Base-by-base conservation (phyloP, 2,888 invertebrate genomes). In the Phymatocera aterrima region DNA sequence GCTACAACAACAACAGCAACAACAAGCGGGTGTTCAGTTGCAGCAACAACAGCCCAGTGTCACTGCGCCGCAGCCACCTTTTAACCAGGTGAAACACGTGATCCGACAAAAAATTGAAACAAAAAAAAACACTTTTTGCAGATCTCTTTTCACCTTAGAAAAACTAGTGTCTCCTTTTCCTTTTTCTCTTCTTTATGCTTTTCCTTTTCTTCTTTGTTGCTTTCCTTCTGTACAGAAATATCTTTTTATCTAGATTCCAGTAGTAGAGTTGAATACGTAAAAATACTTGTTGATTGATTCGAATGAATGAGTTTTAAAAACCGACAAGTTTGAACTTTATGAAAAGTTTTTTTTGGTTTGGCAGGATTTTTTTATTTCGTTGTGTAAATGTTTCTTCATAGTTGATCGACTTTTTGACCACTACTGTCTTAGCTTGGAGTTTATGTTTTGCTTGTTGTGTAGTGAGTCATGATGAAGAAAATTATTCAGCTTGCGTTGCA, bases 41-140 rank as follows among this genome's bases (percentile, higher is more conserved):
- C 89, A 89, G 79, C 88, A 88, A 81, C 89, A 88, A 81, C 90
- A 90, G 81, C 87, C 88, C 83, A 89, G 86, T 83, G 86, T 85
- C 82, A 89, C 87, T 85, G 87, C 89, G 79, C 88, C 88, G 81
- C 90, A 90, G 85, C 89, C 90, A 82, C 88, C 89, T 81, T 90
- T 90, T 82, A 90, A 90, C 84, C 90, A 90, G 90, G 90, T 90
- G 89, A 89, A 84, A 82, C 83, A 86, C 83, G 83, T 85, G 84
- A 85, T 82, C 81, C 83, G 78, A 80, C 83, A 81, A 77, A 61
- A 5, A 15, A 46, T 46, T 15, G 46, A 51, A 28, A 57, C 0
- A 28, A 57, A 28, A 24, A 15, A 3, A 57, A 3, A 57, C 3
- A 57, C 12, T 1, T 15, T 57, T n/a, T n/a, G n/a, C n/a, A n/a